Percentiles rank a stretch among this genome's conserved stretches.
Evolutionary conservation across 2,888 invertebrate species (phyloP).

Genomic region (Molanna angustata): DNA sequence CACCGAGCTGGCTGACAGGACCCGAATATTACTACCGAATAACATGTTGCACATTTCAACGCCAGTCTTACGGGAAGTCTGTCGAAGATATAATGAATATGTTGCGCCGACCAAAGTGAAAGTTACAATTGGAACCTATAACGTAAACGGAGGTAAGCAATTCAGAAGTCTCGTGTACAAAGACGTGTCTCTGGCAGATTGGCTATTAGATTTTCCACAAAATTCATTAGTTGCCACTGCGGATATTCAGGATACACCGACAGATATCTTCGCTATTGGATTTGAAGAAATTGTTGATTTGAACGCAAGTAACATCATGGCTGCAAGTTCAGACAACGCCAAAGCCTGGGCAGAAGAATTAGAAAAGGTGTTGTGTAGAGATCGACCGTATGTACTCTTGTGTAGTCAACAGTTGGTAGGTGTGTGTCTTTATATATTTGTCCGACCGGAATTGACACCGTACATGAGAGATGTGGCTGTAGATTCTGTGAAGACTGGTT

Average conservation of each 20-base stretch:
- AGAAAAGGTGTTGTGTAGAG: slow-evolving; percentile 85
- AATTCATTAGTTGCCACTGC: slow-evolving; percentile 49
- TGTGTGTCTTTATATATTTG: slow-evolving; percentile 94
- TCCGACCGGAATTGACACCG: slow-evolving; percentile 84
- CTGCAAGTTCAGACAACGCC: slow-evolving; percentile 87
- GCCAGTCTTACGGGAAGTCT: slow-evolving; percentile 79
- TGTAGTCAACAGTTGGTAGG: slow-evolving; percentile 96
- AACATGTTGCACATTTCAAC: slow-evolving; percentile 86
- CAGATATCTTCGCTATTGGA: slow-evolving; percentile 96
- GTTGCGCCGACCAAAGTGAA: slow-evolving; percentile 68
- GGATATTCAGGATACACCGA: slow-evolving; percentile 58
- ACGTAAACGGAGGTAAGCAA: slow-evolving; percentile 99
- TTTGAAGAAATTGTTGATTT: slow-evolving; percentile 99
- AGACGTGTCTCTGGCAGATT: slow-evolving; percentile 80
- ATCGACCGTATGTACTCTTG: slow-evolving; percentile 82
- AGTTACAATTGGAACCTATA: slow-evolving; percentile 94
- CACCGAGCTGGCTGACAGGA: slow-evolving; percentile 88
- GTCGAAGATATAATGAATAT: slow-evolving; percentile 77
- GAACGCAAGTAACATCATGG: slow-evolving; percentile 97
- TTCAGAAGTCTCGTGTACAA: slow-evolving; percentile 95
- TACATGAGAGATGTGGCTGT: slow-evolving; percentile 90
- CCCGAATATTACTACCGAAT: slow-evolving; percentile 81
- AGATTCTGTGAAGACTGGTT: slow-evolving; percentile 96
- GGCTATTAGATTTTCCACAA: slow-evolving; percentile 83
- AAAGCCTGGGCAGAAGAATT: slow-evolving; percentile 94